Evolutionary conservation across 1,140 invertebrate genomes (phyloP).

Genomic region (Apis dorsata): DNA sequence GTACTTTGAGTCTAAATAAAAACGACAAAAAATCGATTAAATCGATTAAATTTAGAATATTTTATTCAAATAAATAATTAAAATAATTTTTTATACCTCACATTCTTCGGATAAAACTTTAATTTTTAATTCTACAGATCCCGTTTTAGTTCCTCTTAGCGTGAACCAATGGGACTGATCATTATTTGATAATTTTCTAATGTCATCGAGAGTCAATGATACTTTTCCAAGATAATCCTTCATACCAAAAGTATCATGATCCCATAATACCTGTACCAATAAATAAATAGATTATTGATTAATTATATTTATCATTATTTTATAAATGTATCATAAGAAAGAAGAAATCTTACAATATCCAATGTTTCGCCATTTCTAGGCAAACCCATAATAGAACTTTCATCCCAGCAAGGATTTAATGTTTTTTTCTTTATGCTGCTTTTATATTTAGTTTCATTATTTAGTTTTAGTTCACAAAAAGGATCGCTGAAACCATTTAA

Average conservation of each 20-base stretch:
- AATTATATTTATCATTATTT: neutral
- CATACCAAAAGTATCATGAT: constrained; percentile 81
- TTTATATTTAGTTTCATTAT: constrained; percentile 80
- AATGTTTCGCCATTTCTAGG: constrained; percentile 76
- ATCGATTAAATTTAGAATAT: neutral
- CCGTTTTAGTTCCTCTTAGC: constrained; percentile 76
- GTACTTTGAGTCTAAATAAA: constrained; percentile 70
- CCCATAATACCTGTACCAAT: constrained; percentile 78
- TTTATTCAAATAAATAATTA: neutral
- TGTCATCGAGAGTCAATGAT: constrained; percentile 78
- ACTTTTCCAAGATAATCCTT: constrained; percentile 82
- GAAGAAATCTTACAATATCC: constrained; percentile 76
- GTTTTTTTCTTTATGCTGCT: constrained; percentile 82
- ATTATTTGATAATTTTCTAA: constrained; percentile 76
- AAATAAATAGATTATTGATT: neutral
- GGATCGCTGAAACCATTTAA: constrained; percentile 81
- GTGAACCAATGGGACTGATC: constrained; percentile 76
- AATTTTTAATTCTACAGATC: constrained; percentile 76
- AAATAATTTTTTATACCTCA: constrained; percentile 62
- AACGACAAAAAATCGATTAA: neutral
- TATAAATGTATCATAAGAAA: neutral
- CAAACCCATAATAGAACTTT: constrained; percentile 80
- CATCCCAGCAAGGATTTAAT: constrained; percentile 82
- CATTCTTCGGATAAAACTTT: constrained; percentile 76
- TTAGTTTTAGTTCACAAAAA: constrained; percentile 80